Evolutionary conservation across 2,113 vertebrate genomes (phyloP).

Genomic region (Pseudorhombus dupliciocellatus): DNA sequence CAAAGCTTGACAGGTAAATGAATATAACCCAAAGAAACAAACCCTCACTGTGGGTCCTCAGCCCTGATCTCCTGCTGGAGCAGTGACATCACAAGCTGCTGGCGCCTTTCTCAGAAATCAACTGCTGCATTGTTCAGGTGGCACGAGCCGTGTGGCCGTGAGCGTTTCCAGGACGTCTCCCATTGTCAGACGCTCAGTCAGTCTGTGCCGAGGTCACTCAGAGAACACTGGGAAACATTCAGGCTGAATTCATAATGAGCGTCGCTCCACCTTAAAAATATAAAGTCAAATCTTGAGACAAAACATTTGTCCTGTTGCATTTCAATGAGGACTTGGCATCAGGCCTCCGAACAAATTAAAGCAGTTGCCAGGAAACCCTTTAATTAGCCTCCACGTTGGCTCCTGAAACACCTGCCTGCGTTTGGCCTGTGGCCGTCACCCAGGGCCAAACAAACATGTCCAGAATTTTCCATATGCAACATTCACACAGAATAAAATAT

Average conservation of each 20-base stretch:
- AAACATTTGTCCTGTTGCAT: not conserved
- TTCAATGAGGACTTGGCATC: not conserved
- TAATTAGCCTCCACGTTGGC: not conserved
- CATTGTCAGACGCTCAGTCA: slow-evolving; percentile 9
- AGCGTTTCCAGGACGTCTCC: slow-evolving; percentile 21
- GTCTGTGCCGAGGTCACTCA: no score
- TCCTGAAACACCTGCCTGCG: not conserved
- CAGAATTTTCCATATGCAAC: no score
- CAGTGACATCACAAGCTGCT: no score
- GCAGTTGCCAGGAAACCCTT: not conserved
- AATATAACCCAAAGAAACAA: no score
- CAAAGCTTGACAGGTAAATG: no score
- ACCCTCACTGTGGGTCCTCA: no score
- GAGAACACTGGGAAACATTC: no score
- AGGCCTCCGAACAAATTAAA: no score
- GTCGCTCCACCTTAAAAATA: not conserved
- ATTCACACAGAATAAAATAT: no score
- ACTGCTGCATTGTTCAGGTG: not conserved
- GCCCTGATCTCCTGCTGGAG: no score
- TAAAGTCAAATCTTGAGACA: not conserved
- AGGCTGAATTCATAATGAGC: not conserved
- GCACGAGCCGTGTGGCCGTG: not conserved
- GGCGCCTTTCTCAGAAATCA: not conserved
- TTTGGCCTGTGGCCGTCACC: not conserved
- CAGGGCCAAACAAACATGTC: not conserved